These are phyloP conservation scores for Hippocampus mohnikei DNA, from an alignment of 2,113 vertebrate genomes.

Conservation along the genomic window DNA sequence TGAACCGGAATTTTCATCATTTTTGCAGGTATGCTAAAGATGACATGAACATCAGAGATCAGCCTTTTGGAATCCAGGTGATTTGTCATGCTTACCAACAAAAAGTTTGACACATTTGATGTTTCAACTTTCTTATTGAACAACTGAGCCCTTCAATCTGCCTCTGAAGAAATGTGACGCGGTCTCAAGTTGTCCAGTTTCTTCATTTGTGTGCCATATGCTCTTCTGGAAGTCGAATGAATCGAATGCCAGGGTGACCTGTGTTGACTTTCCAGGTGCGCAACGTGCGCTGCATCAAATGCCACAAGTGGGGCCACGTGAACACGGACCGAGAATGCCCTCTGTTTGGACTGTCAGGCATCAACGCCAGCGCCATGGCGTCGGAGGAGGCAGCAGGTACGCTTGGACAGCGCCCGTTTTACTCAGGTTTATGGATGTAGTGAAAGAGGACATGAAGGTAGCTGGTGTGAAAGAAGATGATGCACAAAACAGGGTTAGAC, in stretches of 20 bases:
- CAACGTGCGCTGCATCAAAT: constrained; percentile 98
- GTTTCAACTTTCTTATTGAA: not conserved
- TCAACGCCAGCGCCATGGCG: constrained; percentile 90
- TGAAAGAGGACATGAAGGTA: no score
- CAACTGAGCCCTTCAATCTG: not conserved
- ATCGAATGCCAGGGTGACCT: not conserved
- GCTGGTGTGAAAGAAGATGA: no score
- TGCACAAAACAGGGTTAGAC: no score
- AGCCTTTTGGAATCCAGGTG: constrained; percentile 98
- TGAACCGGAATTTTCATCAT: not conserved
- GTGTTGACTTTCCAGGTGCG: constrained; percentile 77
- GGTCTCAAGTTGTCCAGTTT: not conserved
- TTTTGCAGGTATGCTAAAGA: constrained; percentile 91
- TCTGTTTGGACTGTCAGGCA: constrained; percentile 96
- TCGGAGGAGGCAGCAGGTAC: constrained; percentile 87
- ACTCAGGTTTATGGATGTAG: not conserved
- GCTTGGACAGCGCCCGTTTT: no score
- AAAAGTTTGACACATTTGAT: not conserved
- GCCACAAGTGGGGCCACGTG: constrained; percentile 98
- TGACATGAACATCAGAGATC: constrained; percentile 98
- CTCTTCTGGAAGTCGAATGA: not conserved
- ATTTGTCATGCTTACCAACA: constrained; percentile 33
- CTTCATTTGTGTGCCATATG: not conserved
- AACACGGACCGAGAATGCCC: constrained; percentile 98
- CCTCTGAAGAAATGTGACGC: not conserved